These are phyloP conservation scores for Drosophila paulistorum DNA, from an alignment of 1,140 invertebrate species.

Conservation along the genomic window DNA sequence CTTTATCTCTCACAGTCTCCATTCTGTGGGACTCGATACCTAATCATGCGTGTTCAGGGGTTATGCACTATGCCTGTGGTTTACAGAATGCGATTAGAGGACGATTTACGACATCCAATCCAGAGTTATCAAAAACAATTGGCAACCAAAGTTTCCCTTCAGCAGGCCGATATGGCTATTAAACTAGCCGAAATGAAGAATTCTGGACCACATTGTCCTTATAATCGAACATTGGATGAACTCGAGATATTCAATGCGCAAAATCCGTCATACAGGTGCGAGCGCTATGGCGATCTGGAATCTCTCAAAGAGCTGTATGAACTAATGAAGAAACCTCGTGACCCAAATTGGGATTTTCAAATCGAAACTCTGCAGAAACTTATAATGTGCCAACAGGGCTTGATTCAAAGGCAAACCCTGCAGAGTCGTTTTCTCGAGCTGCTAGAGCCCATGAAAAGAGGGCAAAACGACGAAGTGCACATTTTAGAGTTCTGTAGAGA, in stretches of 20 bases:
- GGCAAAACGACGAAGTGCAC: conserved; percentile 10
- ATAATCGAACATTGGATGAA: conserved; percentile 56
- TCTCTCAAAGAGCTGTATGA: conserved; percentile 56
- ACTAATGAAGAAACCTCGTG: conserved; percentile 63
- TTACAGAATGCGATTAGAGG: conserved; percentile 35
- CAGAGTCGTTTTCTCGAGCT: conserved; percentile 32
- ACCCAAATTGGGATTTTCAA: conserved; percentile 59
- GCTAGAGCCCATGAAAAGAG: conserved; percentile 33
- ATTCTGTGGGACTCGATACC: conserved; percentile 45
- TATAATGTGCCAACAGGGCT: conserved; percentile 38
- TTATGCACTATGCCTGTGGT: conserved; percentile 40
- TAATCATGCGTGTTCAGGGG: conserved; percentile 44
- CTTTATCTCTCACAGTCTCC: conserved; percentile 34
- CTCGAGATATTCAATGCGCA: conserved; percentile 58
- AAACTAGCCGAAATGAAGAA: conserved; percentile 28
- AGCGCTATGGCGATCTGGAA: conserved; percentile 65
- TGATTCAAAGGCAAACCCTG: conserved; percentile 37
- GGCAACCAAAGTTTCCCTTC: conserved; percentile 15
- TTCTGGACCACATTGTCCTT: conserved; percentile 47
- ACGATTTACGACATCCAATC: conserved; percentile 22
- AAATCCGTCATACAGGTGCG: conserved; percentile 56
- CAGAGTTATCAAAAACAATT: conserved; percentile 38
- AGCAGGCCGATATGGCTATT: conserved; percentile 45
- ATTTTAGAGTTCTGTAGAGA: conserved; percentile 24
- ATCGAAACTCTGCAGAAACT: conserved; percentile 43